phyloP scores from a whole-genome alignment of 2,113 vertebrate genomes.

The Fukomys damarensis region DNA sequence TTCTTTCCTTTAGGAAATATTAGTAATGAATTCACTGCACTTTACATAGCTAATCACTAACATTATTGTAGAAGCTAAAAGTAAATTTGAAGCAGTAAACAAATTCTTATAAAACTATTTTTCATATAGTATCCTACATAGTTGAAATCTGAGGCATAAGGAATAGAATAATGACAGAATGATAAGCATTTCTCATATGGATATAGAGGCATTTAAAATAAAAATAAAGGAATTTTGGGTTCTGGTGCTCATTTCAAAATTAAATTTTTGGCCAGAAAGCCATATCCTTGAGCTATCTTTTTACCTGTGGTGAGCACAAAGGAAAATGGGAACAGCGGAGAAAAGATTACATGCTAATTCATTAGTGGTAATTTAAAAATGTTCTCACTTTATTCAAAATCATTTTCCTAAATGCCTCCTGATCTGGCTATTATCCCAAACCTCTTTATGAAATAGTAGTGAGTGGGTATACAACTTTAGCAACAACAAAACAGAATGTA shows the following conservation, averaged over 20 bases:
- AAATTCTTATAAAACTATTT: conserved; percentile 34
- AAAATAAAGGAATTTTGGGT: not conserved
- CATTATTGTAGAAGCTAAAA: conserved; percentile 10
- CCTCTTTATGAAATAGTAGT: not conserved
- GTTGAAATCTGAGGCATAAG: conserved; percentile 18
- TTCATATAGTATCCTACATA: not conserved
- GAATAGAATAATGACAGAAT: not conserved
- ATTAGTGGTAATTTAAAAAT: not conserved
- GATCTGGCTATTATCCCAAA: not conserved
- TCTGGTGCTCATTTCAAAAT: conserved; percentile 29
- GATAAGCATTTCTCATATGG: not conserved
- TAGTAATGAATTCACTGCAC: not conserved
- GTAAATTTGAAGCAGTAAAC: conserved; percentile 60
- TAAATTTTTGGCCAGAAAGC: not conserved
- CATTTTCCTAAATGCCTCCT: not conserved
- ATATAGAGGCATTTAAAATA: not conserved
- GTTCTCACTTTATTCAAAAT: not conserved
- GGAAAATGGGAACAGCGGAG: not conserved
- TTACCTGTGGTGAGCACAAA: not conserved
- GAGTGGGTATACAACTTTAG: not conserved
- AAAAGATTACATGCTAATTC: not conserved
- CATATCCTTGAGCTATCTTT: not conserved
- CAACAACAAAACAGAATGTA: not conserved
- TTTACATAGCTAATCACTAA: not conserved
- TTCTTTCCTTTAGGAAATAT: conserved; percentile 40